Percentiles rank a stretch among this genome's conserved stretches.
These are phyloP conservation scores for Alethe diademata DNA, from an alignment of 2,113 vertebrate species.

Conservation along the genomic window DNA sequence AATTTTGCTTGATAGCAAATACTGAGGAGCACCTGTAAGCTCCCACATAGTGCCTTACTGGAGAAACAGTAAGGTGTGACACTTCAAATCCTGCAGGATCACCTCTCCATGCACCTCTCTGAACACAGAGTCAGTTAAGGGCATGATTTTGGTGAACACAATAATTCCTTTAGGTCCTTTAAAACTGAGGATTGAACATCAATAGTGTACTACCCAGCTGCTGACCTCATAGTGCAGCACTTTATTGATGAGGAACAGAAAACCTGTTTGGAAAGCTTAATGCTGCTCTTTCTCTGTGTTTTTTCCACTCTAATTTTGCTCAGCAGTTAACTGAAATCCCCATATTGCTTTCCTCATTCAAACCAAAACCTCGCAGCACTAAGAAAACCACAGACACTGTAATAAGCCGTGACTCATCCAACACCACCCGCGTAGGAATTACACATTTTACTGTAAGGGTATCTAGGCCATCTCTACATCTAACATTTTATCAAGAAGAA, in stretches of 20 bases:
- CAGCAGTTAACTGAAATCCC: constrained; percentile 58
- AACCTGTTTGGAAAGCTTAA: constrained; percentile 7
- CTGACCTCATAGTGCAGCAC: neutral
- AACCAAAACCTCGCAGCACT: constrained; percentile 45
- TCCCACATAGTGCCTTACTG: neutral
- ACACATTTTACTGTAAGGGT: constrained; percentile 64
- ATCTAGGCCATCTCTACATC: constrained; percentile 65
- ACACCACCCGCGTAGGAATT: constrained; percentile 29
- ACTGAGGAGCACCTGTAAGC: neutral
- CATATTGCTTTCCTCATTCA: constrained; percentile 38
- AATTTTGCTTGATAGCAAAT: neutral
- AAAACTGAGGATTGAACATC: fast-evolving
- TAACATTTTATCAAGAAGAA: constrained; percentile 48
- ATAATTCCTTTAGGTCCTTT: neutral
- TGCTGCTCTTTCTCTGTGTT: neutral
- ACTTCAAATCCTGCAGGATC: neutral
- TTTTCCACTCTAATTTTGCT: constrained; percentile 50
- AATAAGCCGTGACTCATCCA: constrained; percentile 57
- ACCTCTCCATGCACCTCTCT: neutral
- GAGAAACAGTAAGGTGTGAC: neutral
- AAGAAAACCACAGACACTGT: constrained; percentile 55
- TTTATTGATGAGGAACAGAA: neutral
- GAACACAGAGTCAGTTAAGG: neutral
- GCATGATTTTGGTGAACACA: neutral
- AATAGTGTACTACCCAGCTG: neutral